Evolutionary conservation across 2,113 vertebrate species (phyloP), one percentile per base, ranked within the genome.

Genomic region (Benitochromis conjunctus): DNA sequence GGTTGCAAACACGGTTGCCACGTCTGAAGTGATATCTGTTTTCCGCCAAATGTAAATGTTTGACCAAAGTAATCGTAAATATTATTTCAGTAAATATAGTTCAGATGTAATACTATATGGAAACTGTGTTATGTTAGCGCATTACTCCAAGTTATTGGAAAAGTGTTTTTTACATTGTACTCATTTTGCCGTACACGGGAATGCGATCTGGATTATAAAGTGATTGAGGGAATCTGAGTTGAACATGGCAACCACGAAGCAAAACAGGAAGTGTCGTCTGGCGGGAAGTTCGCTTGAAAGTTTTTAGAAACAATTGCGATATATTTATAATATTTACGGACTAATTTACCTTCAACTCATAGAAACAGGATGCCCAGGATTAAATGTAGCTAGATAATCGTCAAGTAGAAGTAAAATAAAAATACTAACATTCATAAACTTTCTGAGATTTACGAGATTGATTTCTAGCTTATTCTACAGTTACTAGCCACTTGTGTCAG

Each of bases 271-370:
- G 88, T 80, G 51, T 12, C 5, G 4, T 3, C 64, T 34, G 90
- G 93, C 93, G 93, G 91, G 93, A 93, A 89, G n/a, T 92, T 84
- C 14, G 43, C n/a, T 31, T 76, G 60, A 78, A 86, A 83, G 6
- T 41, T 14, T 82, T 18, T 21, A 43, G 38, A 12, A 19, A 36
- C 11, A 5, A 3, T 1, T 6, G n/a, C 4, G 1, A 7, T 34
- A 5, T n/a, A 19, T 3, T n/a, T 53, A 31, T 12, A 29, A 53
- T 43, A 24, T 24, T 11, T 31, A 11, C 10, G 3, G 5, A 24
- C 4, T 11, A 16, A 6, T 36, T 43, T 69, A n/a, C 46, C 71
- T 13, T 46, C 31, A 0, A 2, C 7, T 38, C 2, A 16, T 26
- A 36, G 8, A 21, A 76, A 36, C 4, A n/a, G 16, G 3, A 16